Percentiles rank a stretch among this genome's conserved stretches.
These are phyloP conservation scores for Zonitis immaculata DNA, from an alignment of 2,888 invertebrate genomes.

Conservation along the genomic window DNA sequence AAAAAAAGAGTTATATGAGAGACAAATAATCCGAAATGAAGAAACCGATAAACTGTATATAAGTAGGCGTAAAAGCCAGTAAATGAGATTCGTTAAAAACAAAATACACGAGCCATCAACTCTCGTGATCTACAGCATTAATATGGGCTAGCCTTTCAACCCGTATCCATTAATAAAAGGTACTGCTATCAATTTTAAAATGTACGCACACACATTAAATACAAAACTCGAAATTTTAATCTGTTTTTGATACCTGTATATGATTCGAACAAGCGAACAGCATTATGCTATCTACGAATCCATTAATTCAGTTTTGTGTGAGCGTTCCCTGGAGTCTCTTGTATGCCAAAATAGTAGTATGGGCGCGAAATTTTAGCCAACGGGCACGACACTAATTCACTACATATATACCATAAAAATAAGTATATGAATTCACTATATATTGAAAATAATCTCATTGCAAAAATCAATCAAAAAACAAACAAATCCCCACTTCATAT, in stretches of 20 bases:
- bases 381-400: slow-evolving; percentile 8
- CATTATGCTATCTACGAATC: slow-evolving; percentile 47
- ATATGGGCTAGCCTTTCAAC: slow-evolving; percentile 31
- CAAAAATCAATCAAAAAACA: slow-evolving; percentile 1
- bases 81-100: slow-evolving; percentile 42
- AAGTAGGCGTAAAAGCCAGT: slow-evolving; percentile 24
- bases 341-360: slow-evolving; percentile 39
- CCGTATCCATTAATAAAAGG: slow-evolving; percentile 39
- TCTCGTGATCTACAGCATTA: slow-evolving; percentile 38
- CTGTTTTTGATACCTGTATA: slow-evolving; percentile 46
- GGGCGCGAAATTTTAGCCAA: slow-evolving; percentile 24
- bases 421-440: neutral
- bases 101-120: slow-evolving; percentile 39
- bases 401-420: no score
- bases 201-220: slow-evolving; percentile 40
- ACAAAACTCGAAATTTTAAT: slow-evolving; percentile 43
- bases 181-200: slow-evolving; percentile 39
- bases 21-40: slow-evolving; percentile 16
- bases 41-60: slow-evolving; percentile 21
- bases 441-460: neutral
- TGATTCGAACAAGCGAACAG: slow-evolving; percentile 47
- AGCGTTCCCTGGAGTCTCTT: slow-evolving; percentile 33
- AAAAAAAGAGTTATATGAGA: no score
- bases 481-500: neutral
- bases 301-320: slow-evolving; percentile 43